Evolutionary conservation across 2,113 vertebrate genomes (phyloP), one percentile per base, ranked within the genome.

Genomic region (Macquaria australasica): DNA sequence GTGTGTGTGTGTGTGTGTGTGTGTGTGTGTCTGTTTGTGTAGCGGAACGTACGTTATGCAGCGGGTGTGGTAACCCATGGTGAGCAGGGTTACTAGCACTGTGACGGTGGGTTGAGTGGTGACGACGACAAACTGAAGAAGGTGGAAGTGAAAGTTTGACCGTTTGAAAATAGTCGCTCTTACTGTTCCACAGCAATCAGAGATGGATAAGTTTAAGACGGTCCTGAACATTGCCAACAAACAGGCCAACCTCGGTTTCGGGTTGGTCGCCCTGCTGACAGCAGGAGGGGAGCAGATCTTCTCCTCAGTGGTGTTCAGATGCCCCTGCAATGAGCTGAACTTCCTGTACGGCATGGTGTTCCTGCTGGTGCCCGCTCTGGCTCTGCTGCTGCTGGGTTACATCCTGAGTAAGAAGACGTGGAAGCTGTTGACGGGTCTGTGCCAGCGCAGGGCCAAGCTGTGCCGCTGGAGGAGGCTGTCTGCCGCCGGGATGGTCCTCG

Each of bases 271-370:
- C 4, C 78, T 97, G 60, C 16, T 97, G 85, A 97, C 94, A 0
- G 95, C 86, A 1, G 93, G 91, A 2, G 92, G 91, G 0, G 96
- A 99, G 86, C 87, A 92, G 2, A 41, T 96, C 50, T 97, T 98
- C 85, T 97, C 96, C 0, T 2, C 51, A 0, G 88, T 55, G 6
- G 91, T 94, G 0, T 98, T 98, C 90, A 85, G 53, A 31, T 97
- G 97, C 62, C 97, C 97, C 6, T 97, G 97, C 93, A 96, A 85
- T 10, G 31, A 91, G 5, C 76, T 73, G 72, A 98, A 96, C 81
- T 68, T 89, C 16, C 0, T 77, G 0, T 97, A 97, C 0, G 96
- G 96, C 10, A 58, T 88, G 4, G 86, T 93, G 50, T 98, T 97
- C 81, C 87, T 98, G 62, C 7, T 96, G 18, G 95, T 92, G 2